Evolutionary conservation across 2,113 vertebrate species (phyloP).

Genomic region (Cavia aperea): DNA sequence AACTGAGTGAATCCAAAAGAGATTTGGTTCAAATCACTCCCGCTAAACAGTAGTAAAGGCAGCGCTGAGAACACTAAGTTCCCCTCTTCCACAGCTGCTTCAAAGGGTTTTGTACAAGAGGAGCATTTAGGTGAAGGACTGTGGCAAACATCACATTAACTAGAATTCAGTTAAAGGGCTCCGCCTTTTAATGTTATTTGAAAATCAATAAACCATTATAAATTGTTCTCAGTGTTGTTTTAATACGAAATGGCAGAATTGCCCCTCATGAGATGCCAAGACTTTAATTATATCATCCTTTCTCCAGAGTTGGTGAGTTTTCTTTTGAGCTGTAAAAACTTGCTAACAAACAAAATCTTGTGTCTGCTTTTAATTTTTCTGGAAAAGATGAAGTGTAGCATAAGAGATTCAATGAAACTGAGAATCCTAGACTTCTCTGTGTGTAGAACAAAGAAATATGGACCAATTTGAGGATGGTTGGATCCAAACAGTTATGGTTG

Average conservation of each 20-base stretch:
- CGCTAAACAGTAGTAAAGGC: not conserved
- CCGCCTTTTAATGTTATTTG: not conserved
- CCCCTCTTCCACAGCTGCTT: not conserved
- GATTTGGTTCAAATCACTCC: not conserved
- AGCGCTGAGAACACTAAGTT: not conserved
- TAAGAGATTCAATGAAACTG: not conserved
- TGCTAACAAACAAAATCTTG: not conserved
- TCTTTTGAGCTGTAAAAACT: not conserved
- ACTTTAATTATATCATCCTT: not conserved
- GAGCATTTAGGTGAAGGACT: not conserved
- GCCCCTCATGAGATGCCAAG: not conserved
- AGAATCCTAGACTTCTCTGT: not conserved
- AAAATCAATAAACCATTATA: conserved; percentile 9
- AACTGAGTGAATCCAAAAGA: not conserved
- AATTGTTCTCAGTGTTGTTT: not conserved
- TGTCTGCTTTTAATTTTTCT: conserved; percentile 29
- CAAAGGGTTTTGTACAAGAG: not conserved
- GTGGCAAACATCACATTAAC: not conserved
- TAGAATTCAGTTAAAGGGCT: conserved; percentile 17
- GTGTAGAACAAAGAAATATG: not conserved
- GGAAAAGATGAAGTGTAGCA: not conserved
- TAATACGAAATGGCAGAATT: not conserved
- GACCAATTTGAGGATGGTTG: not conserved
- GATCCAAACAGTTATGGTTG: not conserved
- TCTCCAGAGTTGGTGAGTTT: not conserved